Percentiles rank a stretch among this genome's conserved stretches.
These are phyloP conservation scores for Drosophila borealis DNA, from an alignment of 2,888 invertebrate species.

Conservation along the genomic window DNA sequence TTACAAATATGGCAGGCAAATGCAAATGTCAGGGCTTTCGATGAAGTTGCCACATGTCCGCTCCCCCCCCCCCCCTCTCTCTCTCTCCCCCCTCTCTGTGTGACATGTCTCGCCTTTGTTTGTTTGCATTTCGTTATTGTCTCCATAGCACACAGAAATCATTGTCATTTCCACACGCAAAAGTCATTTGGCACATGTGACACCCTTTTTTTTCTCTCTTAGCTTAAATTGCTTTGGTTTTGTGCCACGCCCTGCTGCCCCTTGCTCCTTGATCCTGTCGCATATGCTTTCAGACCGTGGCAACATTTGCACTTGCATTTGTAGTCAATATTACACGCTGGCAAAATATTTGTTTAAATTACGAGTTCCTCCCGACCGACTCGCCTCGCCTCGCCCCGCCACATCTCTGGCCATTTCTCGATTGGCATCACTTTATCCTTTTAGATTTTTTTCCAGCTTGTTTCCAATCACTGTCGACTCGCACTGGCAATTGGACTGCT, in stretches of 20 bases:
- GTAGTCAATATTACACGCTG: constrained; percentile 78
- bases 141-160: constrained; percentile 75
- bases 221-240: constrained; percentile 76
- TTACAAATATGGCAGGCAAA: constrained; percentile 80
- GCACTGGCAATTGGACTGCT: constrained; percentile 64
- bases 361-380: constrained; percentile 30
- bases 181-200: constrained; percentile 82
- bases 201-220: constrained; percentile 67
- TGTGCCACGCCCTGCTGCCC: constrained; percentile 20
- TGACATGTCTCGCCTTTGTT: constrained; percentile 45
- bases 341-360: constrained; percentile 73
- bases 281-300: constrained; percentile 78
- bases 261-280: constrained; percentile 9
- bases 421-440: constrained; percentile 9
- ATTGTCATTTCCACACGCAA: constrained; percentile 82
- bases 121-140: constrained; percentile 81
- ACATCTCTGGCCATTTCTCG: background rate
- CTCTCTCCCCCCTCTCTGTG: background rate
- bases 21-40: constrained; percentile 74
- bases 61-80: background rate
- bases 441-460: constrained; percentile 4
- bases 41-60: constrained; percentile 71
- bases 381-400: background rate
- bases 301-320: constrained; percentile 83
- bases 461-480: constrained; percentile 62